Conservation (phyloP, 2,113 vertebrate species). For the Oncorhynchus masou region DNA sequence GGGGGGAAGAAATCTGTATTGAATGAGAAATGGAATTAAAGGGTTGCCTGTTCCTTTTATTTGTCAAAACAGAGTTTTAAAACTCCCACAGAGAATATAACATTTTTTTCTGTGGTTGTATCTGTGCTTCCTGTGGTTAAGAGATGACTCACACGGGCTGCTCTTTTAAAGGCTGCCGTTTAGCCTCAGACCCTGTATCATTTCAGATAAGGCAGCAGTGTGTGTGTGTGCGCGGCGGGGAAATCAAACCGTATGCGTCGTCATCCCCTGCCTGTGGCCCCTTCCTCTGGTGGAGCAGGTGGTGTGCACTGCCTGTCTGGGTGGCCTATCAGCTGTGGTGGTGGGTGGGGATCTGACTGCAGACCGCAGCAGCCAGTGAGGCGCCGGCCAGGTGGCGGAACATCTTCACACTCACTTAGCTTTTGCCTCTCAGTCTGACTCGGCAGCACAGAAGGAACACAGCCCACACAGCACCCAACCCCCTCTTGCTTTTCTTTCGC, state of each 20-base stretch:
- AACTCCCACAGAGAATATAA: conserved; percentile 14
- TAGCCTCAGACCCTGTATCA: background rate
- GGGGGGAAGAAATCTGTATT: too few relatives aligned
- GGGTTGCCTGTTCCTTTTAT: background rate
- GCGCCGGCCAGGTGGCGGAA: conserved; percentile 35
- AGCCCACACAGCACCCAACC: conserved; percentile 24
- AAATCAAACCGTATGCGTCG: background rate
- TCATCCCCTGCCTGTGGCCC: background rate
- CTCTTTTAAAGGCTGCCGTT: conserved; percentile 41
- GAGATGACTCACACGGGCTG: conserved; percentile 35
- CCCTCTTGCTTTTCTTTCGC: background rate
- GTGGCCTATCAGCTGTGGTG: background rate
- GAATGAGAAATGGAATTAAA: too few relatives aligned
- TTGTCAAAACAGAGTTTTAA: background rate
- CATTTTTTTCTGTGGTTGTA: conserved; percentile 27
- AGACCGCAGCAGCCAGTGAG: conserved; percentile 10
- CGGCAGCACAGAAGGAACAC: conserved; percentile 23
- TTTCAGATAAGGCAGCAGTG: conserved; percentile 7
- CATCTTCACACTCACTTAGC: conserved; percentile 22
- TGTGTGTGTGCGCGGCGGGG: background rate
- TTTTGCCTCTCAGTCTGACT: conserved; percentile 40
- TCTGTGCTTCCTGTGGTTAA: conserved; percentile 41
- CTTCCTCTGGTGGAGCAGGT: conserved; percentile 14
- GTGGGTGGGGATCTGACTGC: background rate
- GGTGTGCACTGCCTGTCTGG: conserved; percentile 14